Evolutionary conservation across 2,888 invertebrate species (phyloP), one percentile per base, ranked within the genome.

Genomic region (Apodemia zela): DNA sequence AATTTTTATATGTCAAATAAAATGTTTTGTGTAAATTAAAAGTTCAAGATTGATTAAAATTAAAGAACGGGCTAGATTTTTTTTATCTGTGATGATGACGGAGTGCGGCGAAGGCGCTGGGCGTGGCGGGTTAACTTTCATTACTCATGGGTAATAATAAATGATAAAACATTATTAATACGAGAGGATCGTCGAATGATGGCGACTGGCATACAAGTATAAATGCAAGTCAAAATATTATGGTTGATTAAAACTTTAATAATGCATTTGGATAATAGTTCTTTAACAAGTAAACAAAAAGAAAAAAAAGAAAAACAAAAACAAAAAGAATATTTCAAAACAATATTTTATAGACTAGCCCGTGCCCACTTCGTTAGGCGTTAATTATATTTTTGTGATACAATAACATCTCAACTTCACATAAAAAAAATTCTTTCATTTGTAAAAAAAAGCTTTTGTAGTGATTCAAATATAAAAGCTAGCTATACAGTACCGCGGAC

Each of bases 81-180:
- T 84, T 81, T 75, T 78, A 73, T 75, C 74, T 74, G 69, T 85
- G 90, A 89, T 89, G 89, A 89, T 89, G 90, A 90, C 84, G 75
- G 85, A 89, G 85, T 85, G 82, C 77, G 75, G 81, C 73, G 79
- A 80, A 79, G 81, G 82, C 78, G 82, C 82, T 82, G 88, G 89
- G 91, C 90, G 90, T 87, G 89, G 82, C 84, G 69, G 83, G 76
- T 81, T 83, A 84, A 89, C 84, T 89, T 89, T 88, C 91, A 91
- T 91, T 90, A 91, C 90, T 90, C 90, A 89, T 77, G 75, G 77
- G 78, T 79, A 77, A 82, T 91, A 88, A 91, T 89, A 91, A 91
- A 91, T 91, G 89, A 91, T 91, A 91, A 90, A 87, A 89, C 89
- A 91, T 91, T 91, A 91, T 91, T 90, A 91, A 90, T 90, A 85